Conservation (phyloP, 2,888 invertebrate genomes). For the Serrognathus titanus region DNA sequence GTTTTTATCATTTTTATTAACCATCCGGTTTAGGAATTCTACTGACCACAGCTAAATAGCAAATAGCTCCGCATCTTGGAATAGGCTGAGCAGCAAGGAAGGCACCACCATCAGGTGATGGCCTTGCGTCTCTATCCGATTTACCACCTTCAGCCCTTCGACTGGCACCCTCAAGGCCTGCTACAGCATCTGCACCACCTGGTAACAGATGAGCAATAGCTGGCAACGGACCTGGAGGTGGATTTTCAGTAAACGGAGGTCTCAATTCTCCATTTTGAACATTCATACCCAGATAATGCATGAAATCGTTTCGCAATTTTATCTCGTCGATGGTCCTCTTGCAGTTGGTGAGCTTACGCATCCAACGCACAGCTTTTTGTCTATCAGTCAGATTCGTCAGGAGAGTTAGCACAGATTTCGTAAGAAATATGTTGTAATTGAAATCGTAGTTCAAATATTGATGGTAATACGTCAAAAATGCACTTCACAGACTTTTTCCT, state of each 20-base stretch:
- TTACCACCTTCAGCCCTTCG: slow-evolving; percentile 25
- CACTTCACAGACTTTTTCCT: no score
- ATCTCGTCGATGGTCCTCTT: slow-evolving; percentile 51
- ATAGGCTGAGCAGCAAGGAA: slow-evolving; percentile 57
- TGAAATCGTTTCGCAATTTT: slow-evolving; percentile 54
- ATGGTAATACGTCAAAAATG: no score
- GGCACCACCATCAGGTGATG: slow-evolving; percentile 57
- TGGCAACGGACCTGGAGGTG: slow-evolving; percentile 50
- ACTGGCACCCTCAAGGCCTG: slow-evolving; percentile 26
- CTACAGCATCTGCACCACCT: slow-evolving; percentile 34
- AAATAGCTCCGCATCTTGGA: slow-evolving; percentile 57
- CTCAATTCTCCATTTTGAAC: slow-evolving; percentile 50
- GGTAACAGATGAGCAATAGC: slow-evolving; percentile 49
- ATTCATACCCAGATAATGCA: slow-evolving; percentile 52
- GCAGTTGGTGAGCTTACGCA: slow-evolving; percentile 50
- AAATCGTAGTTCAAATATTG: slow-evolving; percentile 56
- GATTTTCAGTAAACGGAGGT: slow-evolving; percentile 51
- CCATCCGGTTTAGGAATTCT: slow-evolving; percentile 20
- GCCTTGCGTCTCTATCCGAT: slow-evolving; percentile 29
- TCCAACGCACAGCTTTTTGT: slow-evolving; percentile 51
- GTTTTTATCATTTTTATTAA: not conserved
- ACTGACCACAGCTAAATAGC: slow-evolving; percentile 55
- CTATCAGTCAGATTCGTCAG: slow-evolving; percentile 44
- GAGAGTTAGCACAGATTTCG: slow-evolving; percentile 50
- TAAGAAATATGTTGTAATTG: slow-evolving; percentile 53